Evolutionary conservation across 2,888 invertebrate species (phyloP), one percentile per base, ranked within the genome.

Genomic region (Sminthurinus aureus): DNA sequence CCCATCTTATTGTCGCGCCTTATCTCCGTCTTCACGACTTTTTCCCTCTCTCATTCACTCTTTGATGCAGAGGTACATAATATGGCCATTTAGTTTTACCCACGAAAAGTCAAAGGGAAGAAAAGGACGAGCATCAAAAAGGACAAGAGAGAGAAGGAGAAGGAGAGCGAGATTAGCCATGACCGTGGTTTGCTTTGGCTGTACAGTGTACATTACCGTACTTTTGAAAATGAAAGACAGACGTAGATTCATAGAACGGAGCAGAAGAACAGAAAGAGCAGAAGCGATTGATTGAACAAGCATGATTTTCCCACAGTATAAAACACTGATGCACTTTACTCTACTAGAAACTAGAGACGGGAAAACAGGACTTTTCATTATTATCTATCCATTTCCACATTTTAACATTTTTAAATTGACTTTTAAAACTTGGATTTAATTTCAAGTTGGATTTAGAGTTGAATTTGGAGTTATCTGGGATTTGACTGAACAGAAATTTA

Each of bases 231-330:
- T 26, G 50, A 77, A 67, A 71, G 81, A 84, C 75, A 58, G 58
- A 58, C 9, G 58, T 58, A 18, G 18, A 58, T 58, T 13, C 18
- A 18, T 13, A 58, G 13, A 18, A 13, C 13, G 9, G 52, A 52
- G 22, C 71, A 71, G 24, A 26, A 71, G 69, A 50, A 3, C 8
- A 18, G 26, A 71, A 85, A 24, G 69, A 69, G 69, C 0, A 69
- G n/a, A 69, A 58, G 83, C 84, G 84, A 85, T 85, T 84, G 84
- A 86, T 85, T 85, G 84, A 85, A 85, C 81, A 81, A 84, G 79
- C 85, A 85, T 85, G 85, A 86, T 86, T 87, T 85, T 87, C 87
- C 87, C 87, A 87, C 87, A 87, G 86, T 58, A 15, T 11, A 58
- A 13, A 71, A 20, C 85, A 86, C 85, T 85, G 85, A 85, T 84